These are phyloP conservation scores for Spizaetus ornatus DNA, from an alignment of 2,113 vertebrate genomes.

Conservation along the genomic window DNA sequence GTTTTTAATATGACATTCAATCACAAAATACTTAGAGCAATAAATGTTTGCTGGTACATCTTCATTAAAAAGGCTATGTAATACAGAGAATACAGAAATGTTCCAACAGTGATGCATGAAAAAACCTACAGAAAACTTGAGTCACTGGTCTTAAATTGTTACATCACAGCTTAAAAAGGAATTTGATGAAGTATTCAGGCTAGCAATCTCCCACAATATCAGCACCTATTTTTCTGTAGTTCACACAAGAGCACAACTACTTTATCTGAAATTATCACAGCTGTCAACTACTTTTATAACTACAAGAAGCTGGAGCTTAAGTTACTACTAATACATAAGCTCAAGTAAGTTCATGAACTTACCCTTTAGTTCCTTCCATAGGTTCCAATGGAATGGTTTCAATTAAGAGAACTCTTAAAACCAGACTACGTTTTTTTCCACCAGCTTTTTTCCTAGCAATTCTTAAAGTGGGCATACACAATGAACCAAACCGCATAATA, in stretches of 20 bases:
- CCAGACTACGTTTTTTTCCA: not conserved
- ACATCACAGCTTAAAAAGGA: not conserved
- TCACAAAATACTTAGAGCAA: not conserved
- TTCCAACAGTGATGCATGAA: not conserved
- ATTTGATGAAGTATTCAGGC: not conserved
- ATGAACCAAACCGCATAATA: not conserved
- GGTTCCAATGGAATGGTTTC: conserved; percentile 22
- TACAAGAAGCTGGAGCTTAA: conserved; percentile 5
- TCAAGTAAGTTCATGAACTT: conserved; percentile 27
- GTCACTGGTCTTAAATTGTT: not conserved
- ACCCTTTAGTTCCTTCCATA: not conserved
- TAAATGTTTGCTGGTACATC: not conserved
- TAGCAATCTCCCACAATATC: not conserved
- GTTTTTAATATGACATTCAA: not conserved
- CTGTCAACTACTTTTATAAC: conserved; percentile 26
- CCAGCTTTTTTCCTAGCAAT: not conserved
- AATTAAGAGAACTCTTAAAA: conserved; percentile 18
- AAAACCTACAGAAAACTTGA: not conserved
- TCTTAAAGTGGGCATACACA: not conserved
- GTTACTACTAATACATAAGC: conserved; percentile 8
- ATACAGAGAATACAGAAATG: not conserved
- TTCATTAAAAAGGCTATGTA: not conserved
- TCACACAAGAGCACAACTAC: not conserved
- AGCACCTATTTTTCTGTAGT: conserved; percentile 7
- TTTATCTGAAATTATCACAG: conserved; percentile 1